Base-by-base conservation (phyloP, 2,113 vertebrate species). In the Pyxicephalus adspersus region DNA sequence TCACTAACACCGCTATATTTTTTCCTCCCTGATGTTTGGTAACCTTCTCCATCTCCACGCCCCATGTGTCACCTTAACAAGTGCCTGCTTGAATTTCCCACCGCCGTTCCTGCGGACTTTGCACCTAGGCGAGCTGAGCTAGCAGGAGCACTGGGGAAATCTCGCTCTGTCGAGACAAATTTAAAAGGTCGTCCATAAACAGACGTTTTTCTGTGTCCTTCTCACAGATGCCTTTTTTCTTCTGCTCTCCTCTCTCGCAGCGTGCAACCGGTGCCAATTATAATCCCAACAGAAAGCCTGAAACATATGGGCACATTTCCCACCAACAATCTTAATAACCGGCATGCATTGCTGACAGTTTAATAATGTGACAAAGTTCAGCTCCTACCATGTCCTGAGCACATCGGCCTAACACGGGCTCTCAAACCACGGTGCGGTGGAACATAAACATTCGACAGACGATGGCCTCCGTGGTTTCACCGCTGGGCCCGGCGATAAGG, bases 281-380 rank as follows among this genome's bases (percentile, higher is more conserved):
- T 91, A 93, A 93, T 93, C 91, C 92, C 90, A 86, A 87, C 75
- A 89, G 88, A 92, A 86, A 85, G 87, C 87, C 85, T 86, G 70
- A 83, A 92, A 87, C 92, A 90, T 91, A 89, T 90, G 92, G 89
- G 83, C 88, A 89, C 89, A 90, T 89, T 93, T 94, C 92, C 92
- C 93, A 94, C 89, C 90, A 92, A 91, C 91, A 93, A 94, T 91
- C 91, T 89, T 91, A 91, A 90, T 91, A 91, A 91, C 80, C 85
- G 88, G 90, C 85, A 85, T 83, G 89, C 1, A 34, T 86, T 87
- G 92, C 91, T 94, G 93, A 94, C 93, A 94, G 92, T 88, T 94
- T 94, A 94, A 94, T 94, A 93, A 93, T 87, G 93, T 93, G 93
- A 92, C 92, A 91, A 93, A 93, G 92, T 92, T 94, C 92, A 92